These are phyloP conservation scores for Bubo scandiacus DNA, from an alignment of 2,113 vertebrate genomes.

Conservation along the genomic window DNA sequence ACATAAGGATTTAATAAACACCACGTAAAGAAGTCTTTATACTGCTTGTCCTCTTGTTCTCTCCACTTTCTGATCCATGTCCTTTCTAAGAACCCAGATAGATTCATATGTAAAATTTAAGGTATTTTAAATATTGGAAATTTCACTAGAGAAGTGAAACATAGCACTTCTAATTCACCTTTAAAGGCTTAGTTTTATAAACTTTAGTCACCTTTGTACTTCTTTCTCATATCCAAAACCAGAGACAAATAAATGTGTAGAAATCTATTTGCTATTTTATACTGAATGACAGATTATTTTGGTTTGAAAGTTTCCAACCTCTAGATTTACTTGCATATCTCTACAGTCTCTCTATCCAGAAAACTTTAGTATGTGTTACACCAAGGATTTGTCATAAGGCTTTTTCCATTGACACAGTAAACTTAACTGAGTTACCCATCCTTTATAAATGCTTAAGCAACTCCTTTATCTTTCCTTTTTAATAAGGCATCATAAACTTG, in stretches of 20 bases:
- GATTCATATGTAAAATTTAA: background rate
- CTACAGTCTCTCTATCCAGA: background rate
- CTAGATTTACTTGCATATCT: background rate
- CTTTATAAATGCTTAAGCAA: constrained; percentile 39
- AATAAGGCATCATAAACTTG: background rate
- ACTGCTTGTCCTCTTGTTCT: background rate
- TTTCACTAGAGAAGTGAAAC: background rate
- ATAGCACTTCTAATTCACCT: background rate
- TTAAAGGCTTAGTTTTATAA: background rate
- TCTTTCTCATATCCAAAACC: background rate
- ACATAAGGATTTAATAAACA: background rate
- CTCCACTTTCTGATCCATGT: background rate
- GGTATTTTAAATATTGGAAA: background rate
- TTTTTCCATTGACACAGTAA: background rate
- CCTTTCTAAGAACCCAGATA: background rate
- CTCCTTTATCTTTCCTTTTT: constrained; percentile 28
- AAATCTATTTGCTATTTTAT: background rate
- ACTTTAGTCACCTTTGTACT: background rate
- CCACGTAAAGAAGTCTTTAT: background rate
- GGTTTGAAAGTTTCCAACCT: background rate
- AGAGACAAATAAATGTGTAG: background rate
- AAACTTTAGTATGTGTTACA: background rate
- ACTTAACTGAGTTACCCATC: constrained; percentile 1
- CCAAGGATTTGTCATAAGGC: background rate
- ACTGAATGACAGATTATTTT: background rate